Evolutionary conservation across 2,797 vertebrate genomes (phyloP).

Genomic region (Merluccius polli): DNA sequence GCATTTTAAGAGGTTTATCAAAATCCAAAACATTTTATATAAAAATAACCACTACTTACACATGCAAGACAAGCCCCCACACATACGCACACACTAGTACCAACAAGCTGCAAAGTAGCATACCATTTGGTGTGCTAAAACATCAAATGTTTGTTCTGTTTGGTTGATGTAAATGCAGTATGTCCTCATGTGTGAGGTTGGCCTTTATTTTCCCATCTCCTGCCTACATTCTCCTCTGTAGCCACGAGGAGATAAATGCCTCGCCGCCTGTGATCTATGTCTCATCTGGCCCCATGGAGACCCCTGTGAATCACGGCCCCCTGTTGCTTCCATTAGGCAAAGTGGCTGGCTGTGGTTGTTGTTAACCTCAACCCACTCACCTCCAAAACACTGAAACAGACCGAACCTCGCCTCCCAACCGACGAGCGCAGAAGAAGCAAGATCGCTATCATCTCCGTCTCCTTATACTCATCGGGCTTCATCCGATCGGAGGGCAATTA

Average conservation of each 20-base stretch:
- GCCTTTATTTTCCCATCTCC: background rate
- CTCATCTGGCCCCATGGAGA: background rate
- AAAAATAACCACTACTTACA: background rate
- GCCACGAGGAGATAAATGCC: background rate
- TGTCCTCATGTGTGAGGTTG: no score
- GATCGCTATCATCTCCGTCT: background rate
- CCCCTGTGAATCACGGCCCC: background rate
- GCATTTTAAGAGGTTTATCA: background rate
- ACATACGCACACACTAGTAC: no score
- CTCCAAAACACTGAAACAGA: background rate
- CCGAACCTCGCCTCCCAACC: no score
- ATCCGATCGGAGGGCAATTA: background rate
- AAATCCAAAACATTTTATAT: background rate
- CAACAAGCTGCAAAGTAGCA: no score
- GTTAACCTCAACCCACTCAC: background rate
- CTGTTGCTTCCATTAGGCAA: conserved; percentile 1
- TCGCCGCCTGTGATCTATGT: background rate
- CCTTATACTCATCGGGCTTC: background rate
- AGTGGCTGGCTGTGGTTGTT: background rate
- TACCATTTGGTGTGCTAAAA: background rate
- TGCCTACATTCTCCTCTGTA: background rate
- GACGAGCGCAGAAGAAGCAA: no score
- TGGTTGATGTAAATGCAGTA: no score
- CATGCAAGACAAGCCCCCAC: background rate
- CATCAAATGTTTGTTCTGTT: background rate